phyloP scores from a whole-genome alignment of 2,113 vertebrate genomes.

The Ctenodactylus gundi region DNA sequence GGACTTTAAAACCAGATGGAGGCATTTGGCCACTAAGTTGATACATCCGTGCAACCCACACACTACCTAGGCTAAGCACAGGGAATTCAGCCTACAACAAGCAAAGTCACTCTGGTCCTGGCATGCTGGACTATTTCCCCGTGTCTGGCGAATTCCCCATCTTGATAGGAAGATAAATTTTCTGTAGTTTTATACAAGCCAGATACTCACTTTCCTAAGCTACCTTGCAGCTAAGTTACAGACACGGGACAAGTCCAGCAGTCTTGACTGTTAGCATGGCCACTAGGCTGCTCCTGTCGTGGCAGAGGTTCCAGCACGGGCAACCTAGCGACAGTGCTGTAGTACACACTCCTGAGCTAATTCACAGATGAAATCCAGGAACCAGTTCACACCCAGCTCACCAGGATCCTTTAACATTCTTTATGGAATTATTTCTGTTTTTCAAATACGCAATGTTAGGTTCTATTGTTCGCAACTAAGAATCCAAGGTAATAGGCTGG shows the following conservation, averaged over 20 bases:
- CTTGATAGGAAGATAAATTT: not conserved
- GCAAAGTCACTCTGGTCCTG: not conserved
- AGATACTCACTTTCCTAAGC: not conserved
- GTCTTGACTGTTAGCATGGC: no score
- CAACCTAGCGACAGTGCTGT: accelerated
- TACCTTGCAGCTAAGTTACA: not conserved
- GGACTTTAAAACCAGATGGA: not conserved
- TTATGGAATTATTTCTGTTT: not conserved
- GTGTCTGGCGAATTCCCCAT: not conserved
- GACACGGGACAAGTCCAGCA: not conserved
- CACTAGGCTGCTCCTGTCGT: not conserved
- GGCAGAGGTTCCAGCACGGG: not conserved
- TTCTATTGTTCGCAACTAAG: not conserved
- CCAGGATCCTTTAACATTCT: not conserved
- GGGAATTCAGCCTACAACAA: not conserved
- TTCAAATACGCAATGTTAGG: not conserved
- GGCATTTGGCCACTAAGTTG: not conserved
- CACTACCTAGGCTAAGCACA: not conserved
- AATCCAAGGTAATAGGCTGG: not conserved
- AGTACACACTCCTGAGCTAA: not conserved
- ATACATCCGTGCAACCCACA: not conserved
- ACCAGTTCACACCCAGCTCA: not conserved
- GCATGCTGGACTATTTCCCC: not conserved
- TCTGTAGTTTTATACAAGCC: not conserved
- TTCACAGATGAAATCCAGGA: not conserved